These are phyloP conservation scores for Dermatemys mawii DNA, from an alignment of 2,113 vertebrate genomes.

Conservation along the genomic window DNA sequence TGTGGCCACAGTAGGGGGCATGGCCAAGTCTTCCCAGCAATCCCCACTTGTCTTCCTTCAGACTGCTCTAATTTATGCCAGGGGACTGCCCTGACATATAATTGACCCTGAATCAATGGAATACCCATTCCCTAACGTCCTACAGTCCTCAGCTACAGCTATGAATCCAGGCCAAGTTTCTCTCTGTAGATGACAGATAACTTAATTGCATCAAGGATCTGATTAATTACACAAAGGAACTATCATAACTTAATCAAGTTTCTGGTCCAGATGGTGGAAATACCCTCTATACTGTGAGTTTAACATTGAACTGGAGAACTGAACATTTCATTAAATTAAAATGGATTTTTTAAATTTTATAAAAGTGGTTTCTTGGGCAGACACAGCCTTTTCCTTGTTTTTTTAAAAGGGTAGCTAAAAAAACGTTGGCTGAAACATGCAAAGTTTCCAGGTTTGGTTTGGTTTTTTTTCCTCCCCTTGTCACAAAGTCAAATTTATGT, in stretches of 20 bases:
- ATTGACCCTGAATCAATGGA: neutral
- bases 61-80: neutral
- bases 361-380: neutral
- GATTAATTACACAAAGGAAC: neutral
- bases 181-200: neutral
- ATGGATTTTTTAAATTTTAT: neutral
- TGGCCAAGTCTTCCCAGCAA: neutral
- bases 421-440: neutral
- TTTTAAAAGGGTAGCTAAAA: neutral
- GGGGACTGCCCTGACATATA: neutral
- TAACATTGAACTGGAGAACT: neutral
- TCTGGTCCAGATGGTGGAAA: neutral
- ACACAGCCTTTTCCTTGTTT: neutral
- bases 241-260: neutral
- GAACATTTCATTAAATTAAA: neutral
- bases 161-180: neutral
- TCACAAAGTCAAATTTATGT: neutral
- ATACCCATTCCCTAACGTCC: neutral
- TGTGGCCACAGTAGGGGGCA: neutral
- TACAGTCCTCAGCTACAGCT: accelerated
- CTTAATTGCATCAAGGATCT: neutral
- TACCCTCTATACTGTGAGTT: neutral
- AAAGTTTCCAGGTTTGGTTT: neutral
- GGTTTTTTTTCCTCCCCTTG: neutral
- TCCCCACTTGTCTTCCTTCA: neutral